Evolutionary conservation across 37 sponge, comb jelly and placozoan species (phyloP).

Genomic region (Crambe crambe): DNA sequence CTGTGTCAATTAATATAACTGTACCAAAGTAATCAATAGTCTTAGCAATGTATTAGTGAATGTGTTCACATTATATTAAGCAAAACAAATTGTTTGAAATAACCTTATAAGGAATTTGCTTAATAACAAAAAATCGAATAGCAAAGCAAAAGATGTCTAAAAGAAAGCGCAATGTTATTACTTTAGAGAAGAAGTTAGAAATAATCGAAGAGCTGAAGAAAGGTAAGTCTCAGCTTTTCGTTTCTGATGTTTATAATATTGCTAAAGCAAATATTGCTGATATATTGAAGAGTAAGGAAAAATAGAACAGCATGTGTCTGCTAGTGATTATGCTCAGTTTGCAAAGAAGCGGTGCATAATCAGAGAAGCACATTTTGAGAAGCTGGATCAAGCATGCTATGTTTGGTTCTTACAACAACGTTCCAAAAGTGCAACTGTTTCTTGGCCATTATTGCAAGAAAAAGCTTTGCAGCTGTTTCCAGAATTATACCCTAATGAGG

Average conservation of each 20-base stretch:
- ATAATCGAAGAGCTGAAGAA: slow-evolving; percentile 2
- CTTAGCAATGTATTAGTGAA: too few relatives aligned
- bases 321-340: background rate
- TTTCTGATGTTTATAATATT: background rate
- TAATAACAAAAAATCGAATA: too few relatives aligned
- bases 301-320: background rate
- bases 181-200: background rate
- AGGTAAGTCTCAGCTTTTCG: background rate
- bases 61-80: too few relatives aligned
- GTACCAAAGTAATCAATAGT: too few relatives aligned
- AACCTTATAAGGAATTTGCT: too few relatives aligned
- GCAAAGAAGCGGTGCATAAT: background rate
- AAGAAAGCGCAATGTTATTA: background rate
- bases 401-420: slow-evolving; percentile 9
- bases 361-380: background rate
- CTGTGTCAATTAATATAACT: too few relatives aligned
- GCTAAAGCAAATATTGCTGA: background rate
- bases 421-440: slow-evolving; percentile 1
- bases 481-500: background rate
- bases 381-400: background rate
- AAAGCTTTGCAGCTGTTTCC: background rate
- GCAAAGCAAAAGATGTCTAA: too few relatives aligned
- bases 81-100: too few relatives aligned
- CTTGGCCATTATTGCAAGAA: background rate
- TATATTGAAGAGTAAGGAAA: background rate